Evolutionary conservation across 2,113 vertebrate species (phyloP), one percentile per base, ranked within the genome.

Genomic region (Dermatemys mawii): DNA sequence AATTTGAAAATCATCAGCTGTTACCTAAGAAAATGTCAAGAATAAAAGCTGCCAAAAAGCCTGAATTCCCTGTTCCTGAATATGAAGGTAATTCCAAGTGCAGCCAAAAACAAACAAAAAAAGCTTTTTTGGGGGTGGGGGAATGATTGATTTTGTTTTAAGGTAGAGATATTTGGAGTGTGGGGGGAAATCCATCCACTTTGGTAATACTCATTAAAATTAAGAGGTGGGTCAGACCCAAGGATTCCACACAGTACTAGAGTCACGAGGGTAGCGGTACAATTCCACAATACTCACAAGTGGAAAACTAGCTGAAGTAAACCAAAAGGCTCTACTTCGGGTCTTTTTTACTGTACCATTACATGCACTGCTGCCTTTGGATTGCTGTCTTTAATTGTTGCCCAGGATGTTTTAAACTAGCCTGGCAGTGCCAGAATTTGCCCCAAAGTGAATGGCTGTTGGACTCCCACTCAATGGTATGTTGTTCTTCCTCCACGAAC

Each of bases 1-100:
- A 86, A 38, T 78, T 84, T 91, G 86, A 92, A 95, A 94, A 24
- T 63, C 83, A 80, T 91, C 92, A 88, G 84, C 84, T 89, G 3
- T 94, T 95, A 88, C 81, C 84, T 57, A 84, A 93, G 87, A 83
- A 96, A 96, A 97, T 86, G 96, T 96, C 91, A 96, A 46, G 89
- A 90, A 91, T 83, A 91, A 70, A 67, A 79, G 8, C 67, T 87
- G 88, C 63, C 87, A 81, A 88, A 73, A 92, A 82, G 81, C 67
- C 41, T 27, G 38, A 93, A 84, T 85, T 93, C 78, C 79, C 93
- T 87, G 50, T 48, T 93, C 50, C 82, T 96, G 86, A 55, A 54
- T 55, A 2, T 48, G 32, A 1, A 55, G 51, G 53, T 24, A 78
- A 70, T 49, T 75, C 53, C 73, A 80, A 51, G 63, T 89, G 41